Evolutionary conservation across 2,888 invertebrate genomes (phyloP).

Genomic region (Camptogramma bilineatum): DNA sequence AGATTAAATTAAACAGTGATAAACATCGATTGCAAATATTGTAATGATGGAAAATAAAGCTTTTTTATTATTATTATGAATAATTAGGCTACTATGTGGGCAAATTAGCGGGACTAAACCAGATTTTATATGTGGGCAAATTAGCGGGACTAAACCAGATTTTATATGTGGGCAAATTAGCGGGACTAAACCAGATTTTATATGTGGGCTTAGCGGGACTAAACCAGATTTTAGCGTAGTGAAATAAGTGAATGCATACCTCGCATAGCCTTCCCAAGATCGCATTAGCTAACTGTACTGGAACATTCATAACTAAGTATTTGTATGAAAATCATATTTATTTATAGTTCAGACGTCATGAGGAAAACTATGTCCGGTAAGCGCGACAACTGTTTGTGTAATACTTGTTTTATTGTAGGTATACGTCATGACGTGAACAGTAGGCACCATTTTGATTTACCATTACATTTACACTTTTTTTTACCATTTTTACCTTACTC

Average conservation of each 20-base stretch:
- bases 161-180: neutral
- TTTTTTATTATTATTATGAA: too few relatives aligned
- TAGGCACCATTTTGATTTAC: neutral
- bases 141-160: neutral
- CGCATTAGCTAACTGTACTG: slow-evolving; percentile 2
- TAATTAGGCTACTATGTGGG: too few relatives aligned
- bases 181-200: too few relatives aligned
- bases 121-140: too few relatives aligned
- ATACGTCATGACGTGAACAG: neutral
- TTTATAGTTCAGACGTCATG: slow-evolving; percentile 53
- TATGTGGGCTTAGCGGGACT: too few relatives aligned
- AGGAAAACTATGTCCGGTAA: slow-evolving; percentile 49
- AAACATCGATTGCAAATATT: too few relatives aligned
- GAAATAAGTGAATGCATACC: neutral
- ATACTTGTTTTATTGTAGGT: neutral
- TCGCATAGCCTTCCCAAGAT: slow-evolving; percentile 14
- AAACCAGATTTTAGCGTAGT: neutral
- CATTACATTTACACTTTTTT: too few relatives aligned
- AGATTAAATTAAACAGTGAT: too few relatives aligned
- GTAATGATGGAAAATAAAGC: too few relatives aligned
- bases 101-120: too few relatives aligned
- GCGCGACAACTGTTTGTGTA: slow-evolving; percentile 20
- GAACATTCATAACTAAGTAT: slow-evolving; percentile 10
- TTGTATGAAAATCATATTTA: slow-evolving; percentile 50
- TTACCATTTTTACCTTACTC: too few relatives aligned